Evolutionary conservation across 1,140 invertebrate species (phyloP), one percentile per base, ranked within the genome.

Genomic region (Dendroctonus valens): DNA sequence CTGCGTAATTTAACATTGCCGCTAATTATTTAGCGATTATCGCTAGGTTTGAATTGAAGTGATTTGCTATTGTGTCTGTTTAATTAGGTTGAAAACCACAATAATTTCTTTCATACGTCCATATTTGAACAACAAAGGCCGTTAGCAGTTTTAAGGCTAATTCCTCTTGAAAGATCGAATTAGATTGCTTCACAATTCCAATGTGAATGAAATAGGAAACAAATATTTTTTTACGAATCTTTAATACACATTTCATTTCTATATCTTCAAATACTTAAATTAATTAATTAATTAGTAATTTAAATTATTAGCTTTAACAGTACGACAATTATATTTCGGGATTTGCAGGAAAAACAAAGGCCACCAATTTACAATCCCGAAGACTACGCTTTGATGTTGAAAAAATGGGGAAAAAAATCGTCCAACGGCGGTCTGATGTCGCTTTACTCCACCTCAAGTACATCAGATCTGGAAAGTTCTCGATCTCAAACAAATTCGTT

Each of bases 291-390:
- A 11, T 51, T 7, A 8, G 8, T 9, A n/a, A 51, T 51, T 51
- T 51, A 51, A 9, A 51, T 14, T 7, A n/a, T 11, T 11, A 14
- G 9, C n/a, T n/a, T n/a, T n/a, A 14, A 51, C 49, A 51, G 14
- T 11, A 14, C 15, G 15, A 51, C 7, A n/a, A 51, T 7, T 9
- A 51, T 7, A n/a, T 11, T 51, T 11, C 9, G 15, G 7, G 8
- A 51, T 51, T 80, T 73, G 8, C 76, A 91, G 89, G 89, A 91
- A 75, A 91, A 91, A 71, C 86, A 91, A 74, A 81, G 91, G 55
- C 91, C 92, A 54, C 91, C 92, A 3, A 88, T 91, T 15, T 93
- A 93, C 81, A 92, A 93, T 78, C 87, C 90, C 0, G 91, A 93
- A 77, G 91, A 93, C 75, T 93, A 92, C 76, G 88, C 87, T 5